These are phyloP conservation scores for Anthonomus grandis DNA, from an alignment of 1,140 invertebrate species.

Conservation along the genomic window DNA sequence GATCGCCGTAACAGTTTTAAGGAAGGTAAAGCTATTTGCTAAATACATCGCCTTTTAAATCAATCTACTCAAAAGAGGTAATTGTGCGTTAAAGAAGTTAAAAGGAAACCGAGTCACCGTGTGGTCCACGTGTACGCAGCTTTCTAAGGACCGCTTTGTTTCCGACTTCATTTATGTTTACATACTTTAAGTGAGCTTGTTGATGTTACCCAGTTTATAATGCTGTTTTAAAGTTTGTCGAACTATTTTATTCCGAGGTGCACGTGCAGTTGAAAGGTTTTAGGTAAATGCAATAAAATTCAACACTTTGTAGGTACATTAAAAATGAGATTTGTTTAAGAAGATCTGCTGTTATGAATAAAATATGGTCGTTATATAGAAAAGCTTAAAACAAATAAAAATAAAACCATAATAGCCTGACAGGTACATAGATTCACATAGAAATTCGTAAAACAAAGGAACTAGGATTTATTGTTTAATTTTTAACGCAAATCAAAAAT, in stretches of 20 bases:
- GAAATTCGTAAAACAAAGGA: no score
- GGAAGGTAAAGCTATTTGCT: constrained; percentile 11
- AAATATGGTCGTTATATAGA: no score
- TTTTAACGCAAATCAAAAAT: no score
- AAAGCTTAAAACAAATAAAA: no score
- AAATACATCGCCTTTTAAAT: constrained; percentile 7
- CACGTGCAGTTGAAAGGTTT: constrained; percentile 4
- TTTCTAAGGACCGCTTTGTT: constrained; percentile 26
- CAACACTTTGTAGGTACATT: no score
- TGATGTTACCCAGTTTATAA: constrained; percentile 13
- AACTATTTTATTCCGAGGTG: not conserved
- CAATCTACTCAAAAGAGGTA: constrained; percentile 1
- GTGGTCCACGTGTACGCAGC: constrained; percentile 32
- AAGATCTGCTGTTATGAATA: no score
- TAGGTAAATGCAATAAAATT: not conserved
- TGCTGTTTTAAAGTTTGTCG: constrained; percentile 1
- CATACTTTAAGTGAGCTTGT: constrained; percentile 9
- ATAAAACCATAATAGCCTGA: no score
- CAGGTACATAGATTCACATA: no score
- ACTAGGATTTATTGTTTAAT: no score
- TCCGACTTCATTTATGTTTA: constrained; percentile 22
- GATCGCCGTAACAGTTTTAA: no score
- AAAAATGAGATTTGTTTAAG: no score
- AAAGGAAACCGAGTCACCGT: constrained; percentile 18
- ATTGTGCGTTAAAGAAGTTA: constrained; percentile 12